These are phyloP conservation scores for Acleris literana DNA, from an alignment of 2,888 invertebrate species.

Conservation along the genomic window DNA sequence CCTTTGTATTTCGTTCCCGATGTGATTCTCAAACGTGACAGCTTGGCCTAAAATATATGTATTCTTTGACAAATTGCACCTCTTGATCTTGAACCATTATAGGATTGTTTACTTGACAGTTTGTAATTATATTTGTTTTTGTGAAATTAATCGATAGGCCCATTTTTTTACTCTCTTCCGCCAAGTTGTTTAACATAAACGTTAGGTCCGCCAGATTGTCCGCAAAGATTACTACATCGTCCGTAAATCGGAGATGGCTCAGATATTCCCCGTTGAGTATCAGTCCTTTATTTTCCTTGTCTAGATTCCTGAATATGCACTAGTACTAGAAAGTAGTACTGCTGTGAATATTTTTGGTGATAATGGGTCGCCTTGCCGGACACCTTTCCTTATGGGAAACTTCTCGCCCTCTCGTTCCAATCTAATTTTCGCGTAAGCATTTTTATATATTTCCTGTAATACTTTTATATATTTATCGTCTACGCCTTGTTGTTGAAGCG, in stretches of 20 bases:
- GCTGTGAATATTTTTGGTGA: slow-evolving; percentile 41
- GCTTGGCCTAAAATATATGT: too few species aligned
- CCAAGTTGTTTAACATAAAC: slow-evolving; percentile 29
- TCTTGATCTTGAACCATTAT: too few species aligned
- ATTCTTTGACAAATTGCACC: too few species aligned
- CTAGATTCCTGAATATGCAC: slow-evolving; percentile 32
- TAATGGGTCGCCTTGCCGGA: slow-evolving; percentile 24
- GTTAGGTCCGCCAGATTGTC: slow-evolving; percentile 11
- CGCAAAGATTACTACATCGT: slow-evolving; percentile 12
- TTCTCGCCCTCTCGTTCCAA: neutral
- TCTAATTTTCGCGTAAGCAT: neutral
- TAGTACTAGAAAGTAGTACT: too few species aligned
- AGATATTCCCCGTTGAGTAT: slow-evolving; percentile 30
- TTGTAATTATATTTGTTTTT: slow-evolving; percentile 4
- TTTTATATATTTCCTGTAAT: neutral
- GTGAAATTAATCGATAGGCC: slow-evolving; percentile 27
- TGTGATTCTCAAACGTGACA: too few species aligned
- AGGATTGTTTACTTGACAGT: too few species aligned
- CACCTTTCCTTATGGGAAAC: slow-evolving; percentile 12
- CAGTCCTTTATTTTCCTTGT: slow-evolving; percentile 32
- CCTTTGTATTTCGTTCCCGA: too few species aligned
- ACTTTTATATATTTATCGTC: neutral
- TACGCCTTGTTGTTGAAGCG: slow-evolving; percentile 20
- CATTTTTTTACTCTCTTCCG: slow-evolving; percentile 24
- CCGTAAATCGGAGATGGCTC: slow-evolving; percentile 27